Percentiles rank a stretch among this genome's conserved stretches.
Conservation (phyloP, 2,797 vertebrate species). For the Mormyrus proboscirostris region DNA sequence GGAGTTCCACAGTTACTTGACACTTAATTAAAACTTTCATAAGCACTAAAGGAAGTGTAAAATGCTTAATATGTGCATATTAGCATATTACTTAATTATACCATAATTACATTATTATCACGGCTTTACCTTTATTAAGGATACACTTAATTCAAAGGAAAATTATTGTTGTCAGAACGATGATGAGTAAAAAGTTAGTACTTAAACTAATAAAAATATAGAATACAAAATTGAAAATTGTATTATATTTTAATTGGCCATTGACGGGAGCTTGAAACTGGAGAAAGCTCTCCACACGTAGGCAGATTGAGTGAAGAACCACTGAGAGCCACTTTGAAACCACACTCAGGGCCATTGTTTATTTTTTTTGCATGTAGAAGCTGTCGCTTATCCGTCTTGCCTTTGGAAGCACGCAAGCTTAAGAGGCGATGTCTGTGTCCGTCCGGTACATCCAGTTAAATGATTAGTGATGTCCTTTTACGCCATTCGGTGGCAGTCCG, state of each 20-base stretch:
- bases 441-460: background rate
- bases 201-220: background rate
- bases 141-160: slow-evolving; percentile 7
- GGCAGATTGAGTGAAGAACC: background rate
- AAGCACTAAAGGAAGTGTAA: slow-evolving; percentile 52
- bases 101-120: slow-evolving; percentile 44
- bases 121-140: slow-evolving; percentile 39
- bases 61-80: slow-evolving; percentile 45
- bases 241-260: background rate
- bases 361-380: background rate
- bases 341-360: background rate
- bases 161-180: slow-evolving; percentile 13
- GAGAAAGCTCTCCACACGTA: background rate
- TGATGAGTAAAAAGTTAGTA: background rate
- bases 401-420: background rate
- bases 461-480: background rate
- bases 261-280: background rate
- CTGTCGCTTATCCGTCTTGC: background rate
- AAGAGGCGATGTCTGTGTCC: background rate
- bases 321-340: background rate
- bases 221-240: slow-evolving; percentile 3
- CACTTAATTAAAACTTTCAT: slow-evolving; percentile 66
- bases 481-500: background rate
- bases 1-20: slow-evolving; percentile 49
- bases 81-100: slow-evolving; percentile 45